Evolutionary conservation across 2,888 invertebrate species (phyloP).

Genomic region (Oxystoma pomonae): DNA sequence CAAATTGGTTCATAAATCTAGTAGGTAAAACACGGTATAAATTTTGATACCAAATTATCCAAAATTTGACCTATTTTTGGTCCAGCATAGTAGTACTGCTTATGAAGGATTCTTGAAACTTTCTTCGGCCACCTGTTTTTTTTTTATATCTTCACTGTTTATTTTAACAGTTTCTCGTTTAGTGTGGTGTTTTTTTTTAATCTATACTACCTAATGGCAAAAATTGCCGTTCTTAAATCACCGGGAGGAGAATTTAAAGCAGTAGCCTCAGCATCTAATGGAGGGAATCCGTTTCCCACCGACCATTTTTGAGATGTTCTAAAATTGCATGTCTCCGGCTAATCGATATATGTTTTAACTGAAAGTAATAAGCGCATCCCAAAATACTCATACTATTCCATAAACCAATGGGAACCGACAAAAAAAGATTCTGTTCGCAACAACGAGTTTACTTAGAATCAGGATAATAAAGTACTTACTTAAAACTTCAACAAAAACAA

Average conservation of each 20-base stretch:
- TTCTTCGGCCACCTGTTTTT: slow-evolving; percentile 41
- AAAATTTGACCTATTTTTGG: too few species aligned
- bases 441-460: too few species aligned
- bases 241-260: slow-evolving; percentile 36
- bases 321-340: slow-evolving; percentile 40
- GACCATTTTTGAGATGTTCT: slow-evolving; percentile 6
- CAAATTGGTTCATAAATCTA: too few species aligned
- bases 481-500: neutral
- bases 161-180: slow-evolving; percentile 64
- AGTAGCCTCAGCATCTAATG: slow-evolving; percentile 20
- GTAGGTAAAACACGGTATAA: too few species aligned
- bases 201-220: slow-evolving; percentile 83
- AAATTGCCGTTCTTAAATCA: slow-evolving; percentile 68
- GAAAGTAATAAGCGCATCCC: slow-evolving; percentile 82
- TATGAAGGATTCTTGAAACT: too few species aligned
- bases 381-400: slow-evolving; percentile 80
- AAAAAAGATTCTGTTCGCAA: too few species aligned
- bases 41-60: too few species aligned
- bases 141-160: slow-evolving; percentile 42
- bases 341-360: slow-evolving; percentile 41
- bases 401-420: slow-evolving; percentile 49
- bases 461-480: too few species aligned
- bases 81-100: too few species aligned
- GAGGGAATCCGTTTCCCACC: slow-evolving; percentile 26
- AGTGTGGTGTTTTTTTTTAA: slow-evolving; percentile 70